phyloP scores from a whole-genome alignment of 2,113 vertebrate species.

The Gallinago paraguaiae region DNA sequence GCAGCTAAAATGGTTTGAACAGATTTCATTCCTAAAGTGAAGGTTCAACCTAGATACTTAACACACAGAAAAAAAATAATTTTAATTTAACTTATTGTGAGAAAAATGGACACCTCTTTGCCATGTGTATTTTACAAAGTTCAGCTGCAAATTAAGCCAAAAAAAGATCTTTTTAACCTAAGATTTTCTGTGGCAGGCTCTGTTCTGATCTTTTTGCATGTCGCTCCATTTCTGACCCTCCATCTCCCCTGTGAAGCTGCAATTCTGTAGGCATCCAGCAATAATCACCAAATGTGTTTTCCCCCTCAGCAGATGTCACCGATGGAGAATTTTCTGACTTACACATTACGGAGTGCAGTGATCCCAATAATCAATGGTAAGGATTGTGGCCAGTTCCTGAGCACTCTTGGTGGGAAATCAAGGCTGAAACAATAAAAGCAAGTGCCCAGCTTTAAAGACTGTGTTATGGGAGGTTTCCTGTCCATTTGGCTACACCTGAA shows the following conservation, averaged over 20 bases:
- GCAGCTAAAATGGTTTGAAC: neutral
- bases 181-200: neutral
- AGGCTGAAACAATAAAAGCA: neutral
- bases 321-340: constrained; percentile 65
- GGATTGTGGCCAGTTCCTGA: neutral
- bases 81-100: neutral
- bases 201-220: neutral
- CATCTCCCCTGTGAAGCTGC: neutral
- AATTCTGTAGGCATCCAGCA: neutral
- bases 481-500: neutral
- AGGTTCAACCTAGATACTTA: neutral
- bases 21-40: neutral
- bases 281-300: neutral
- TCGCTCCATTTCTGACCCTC: neutral
- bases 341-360: constrained; percentile 53
- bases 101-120: neutral
- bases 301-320: constrained; percentile 36
- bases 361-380: constrained; percentile 69
- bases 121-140: neutral
- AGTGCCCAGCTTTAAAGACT: neutral
- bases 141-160: neutral
- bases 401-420: neutral
- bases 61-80: neutral
- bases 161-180: neutral
- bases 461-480: neutral